Evolutionary conservation across 2,888 invertebrate genomes (phyloP).

Genomic region (Epinotia brunnichana): DNA sequence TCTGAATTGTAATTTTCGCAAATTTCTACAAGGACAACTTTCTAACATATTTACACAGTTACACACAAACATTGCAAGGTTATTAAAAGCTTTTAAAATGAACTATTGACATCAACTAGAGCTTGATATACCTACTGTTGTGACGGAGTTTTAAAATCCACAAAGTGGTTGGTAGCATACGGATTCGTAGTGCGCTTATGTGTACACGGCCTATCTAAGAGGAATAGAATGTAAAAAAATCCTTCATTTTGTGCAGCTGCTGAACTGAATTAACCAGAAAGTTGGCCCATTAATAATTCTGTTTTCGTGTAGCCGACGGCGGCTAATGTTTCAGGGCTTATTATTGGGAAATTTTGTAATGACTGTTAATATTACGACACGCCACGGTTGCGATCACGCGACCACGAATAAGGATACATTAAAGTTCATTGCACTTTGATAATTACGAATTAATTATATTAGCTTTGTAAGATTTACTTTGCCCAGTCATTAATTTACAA

Average conservation of each 20-base stretch:
- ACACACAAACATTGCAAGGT: no score
- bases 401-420: slow-evolving; percentile 61
- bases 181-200: slow-evolving; percentile 6
- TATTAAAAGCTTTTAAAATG: no score
- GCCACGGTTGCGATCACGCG: slow-evolving; percentile 70
- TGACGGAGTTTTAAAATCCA: neutral
- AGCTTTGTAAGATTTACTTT: neutral
- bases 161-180: neutral
- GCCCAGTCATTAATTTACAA: neutral
- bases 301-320: slow-evolving; percentile 73
- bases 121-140: neutral
- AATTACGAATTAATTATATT: slow-evolving; percentile 38
- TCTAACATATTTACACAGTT: no score
- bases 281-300: slow-evolving; percentile 79
- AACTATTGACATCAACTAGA: no score
- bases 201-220: slow-evolving; percentile 43
- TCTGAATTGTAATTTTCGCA: neutral
- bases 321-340: slow-evolving; percentile 76
- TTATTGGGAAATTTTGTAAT: slow-evolving; percentile 81
- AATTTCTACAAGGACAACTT: neutral
- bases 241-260: slow-evolving; percentile 72
- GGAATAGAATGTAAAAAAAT: slow-evolving; percentile 63
- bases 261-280: slow-evolving; percentile 70
- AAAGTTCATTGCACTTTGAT: slow-evolving; percentile 63
- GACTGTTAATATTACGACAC: slow-evolving; percentile 79